These are phyloP conservation scores for Epizoanthus fatuus DNA, from an alignment of 92 coral and sea anemone genomes.

Conservation along the genomic window DNA sequence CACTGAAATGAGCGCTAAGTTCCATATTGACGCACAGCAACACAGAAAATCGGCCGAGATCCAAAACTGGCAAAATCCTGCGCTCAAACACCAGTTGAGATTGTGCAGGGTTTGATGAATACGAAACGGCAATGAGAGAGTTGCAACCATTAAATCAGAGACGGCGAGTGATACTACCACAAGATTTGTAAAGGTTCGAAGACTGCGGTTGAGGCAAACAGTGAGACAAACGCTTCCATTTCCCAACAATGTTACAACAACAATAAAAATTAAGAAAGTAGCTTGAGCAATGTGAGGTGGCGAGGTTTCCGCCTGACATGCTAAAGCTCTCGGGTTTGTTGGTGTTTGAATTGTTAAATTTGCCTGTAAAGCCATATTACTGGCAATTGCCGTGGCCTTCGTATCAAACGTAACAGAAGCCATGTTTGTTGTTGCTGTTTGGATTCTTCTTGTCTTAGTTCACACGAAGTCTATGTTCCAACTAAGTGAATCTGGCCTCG, in stretches of 20 bases:
- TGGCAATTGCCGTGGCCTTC: not conserved
- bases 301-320: constrained; percentile 58
- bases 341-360: not conserved
- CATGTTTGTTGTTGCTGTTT: not conserved
- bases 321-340: not conserved
- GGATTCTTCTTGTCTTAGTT: not conserved
- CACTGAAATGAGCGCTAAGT: constrained; percentile 80
- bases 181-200: constrained; percentile 82
- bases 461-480: not conserved
- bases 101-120: constrained; percentile 79
- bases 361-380: not conserved
- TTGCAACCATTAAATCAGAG: constrained; percentile 82
- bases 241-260: constrained; percentile 76
- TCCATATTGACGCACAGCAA: constrained; percentile 86
- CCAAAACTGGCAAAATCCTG: constrained; percentile 72
- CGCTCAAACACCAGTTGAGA: constrained; percentile 78
- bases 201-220: constrained; percentile 72
- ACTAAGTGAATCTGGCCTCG: not conserved
- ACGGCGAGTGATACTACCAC: constrained; percentile 85
- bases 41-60: constrained; percentile 80
- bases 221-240: constrained; percentile 76
- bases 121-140: constrained; percentile 79
- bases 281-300: constrained; percentile 78
- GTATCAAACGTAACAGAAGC: not conserved
- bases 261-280: constrained; percentile 62